Evolutionary conservation across 2,888 invertebrate species (phyloP).

Genomic region (Coecobrya sp.): DNA sequence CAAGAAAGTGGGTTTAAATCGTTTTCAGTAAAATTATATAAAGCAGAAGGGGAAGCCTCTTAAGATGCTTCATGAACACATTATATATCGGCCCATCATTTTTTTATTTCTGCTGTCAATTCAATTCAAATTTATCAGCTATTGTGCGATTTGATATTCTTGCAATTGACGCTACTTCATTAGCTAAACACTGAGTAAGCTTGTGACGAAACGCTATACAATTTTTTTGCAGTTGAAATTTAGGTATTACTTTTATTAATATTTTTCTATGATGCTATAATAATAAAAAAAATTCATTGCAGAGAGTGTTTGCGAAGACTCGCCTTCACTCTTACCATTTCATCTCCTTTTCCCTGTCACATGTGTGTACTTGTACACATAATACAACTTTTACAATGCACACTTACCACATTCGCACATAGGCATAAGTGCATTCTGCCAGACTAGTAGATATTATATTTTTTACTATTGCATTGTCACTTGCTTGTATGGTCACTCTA

Average conservation of each 20-base stretch:
- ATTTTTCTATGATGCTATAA: background rate
- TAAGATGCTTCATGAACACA: background rate
- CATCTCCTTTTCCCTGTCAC: background rate
- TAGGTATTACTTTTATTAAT: slow-evolving; percentile 1
- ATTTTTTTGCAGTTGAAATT: background rate
- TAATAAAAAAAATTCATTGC: background rate
- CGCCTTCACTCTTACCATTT: slow-evolving; percentile 36
- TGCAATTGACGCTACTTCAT: slow-evolving; percentile 68
- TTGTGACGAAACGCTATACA: slow-evolving; percentile 27
- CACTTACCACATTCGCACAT: slow-evolving; percentile 37
- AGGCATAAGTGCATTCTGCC: slow-evolving; percentile 17
- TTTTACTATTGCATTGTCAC: background rate
- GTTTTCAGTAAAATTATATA: slow-evolving; percentile 22
- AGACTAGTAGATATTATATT: background rate
- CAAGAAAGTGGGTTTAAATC: slow-evolving; percentile 69
- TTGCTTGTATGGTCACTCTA: slow-evolving; percentile 17
- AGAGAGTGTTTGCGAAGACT: background rate
- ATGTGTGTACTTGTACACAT: background rate
- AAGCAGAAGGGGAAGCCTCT: slow-evolving; percentile 34
- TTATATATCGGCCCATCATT: slow-evolving; percentile 34
- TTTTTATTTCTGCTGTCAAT: slow-evolving; percentile 49
- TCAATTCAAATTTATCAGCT: slow-evolving; percentile 40
- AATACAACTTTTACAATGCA: slow-evolving; percentile 34
- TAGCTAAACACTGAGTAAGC: slow-evolving; percentile 39
- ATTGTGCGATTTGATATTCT: slow-evolving; percentile 27